These are phyloP conservation scores for Pseudopipra pipra DNA, from an alignment of 2,113 vertebrate species.

Conservation along the genomic window DNA sequence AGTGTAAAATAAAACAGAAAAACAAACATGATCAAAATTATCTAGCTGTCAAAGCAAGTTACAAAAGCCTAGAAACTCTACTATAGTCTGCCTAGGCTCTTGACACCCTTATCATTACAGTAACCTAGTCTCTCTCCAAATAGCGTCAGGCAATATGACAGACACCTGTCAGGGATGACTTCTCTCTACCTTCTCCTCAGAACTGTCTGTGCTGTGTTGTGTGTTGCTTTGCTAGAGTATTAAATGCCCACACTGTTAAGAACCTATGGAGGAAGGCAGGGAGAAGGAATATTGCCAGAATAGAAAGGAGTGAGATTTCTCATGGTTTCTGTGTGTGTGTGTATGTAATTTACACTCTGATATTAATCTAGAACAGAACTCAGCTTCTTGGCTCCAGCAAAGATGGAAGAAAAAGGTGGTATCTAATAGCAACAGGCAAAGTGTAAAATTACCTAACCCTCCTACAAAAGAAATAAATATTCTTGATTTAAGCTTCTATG, in stretches of 20 bases:
- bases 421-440: background rate
- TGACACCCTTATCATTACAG: background rate
- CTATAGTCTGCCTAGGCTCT: background rate
- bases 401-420: background rate
- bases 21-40: background rate
- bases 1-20: background rate
- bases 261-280: background rate
- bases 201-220: background rate
- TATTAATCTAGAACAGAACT: background rate
- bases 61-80: background rate
- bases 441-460: background rate
- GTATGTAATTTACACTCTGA: background rate
- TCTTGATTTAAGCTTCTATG: background rate
- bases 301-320: background rate
- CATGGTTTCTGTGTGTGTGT: rapidly evolving
- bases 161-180: background rate
- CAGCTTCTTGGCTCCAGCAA: background rate
- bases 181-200: background rate
- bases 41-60: background rate
- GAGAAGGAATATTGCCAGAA: background rate
- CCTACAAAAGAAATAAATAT: background rate
- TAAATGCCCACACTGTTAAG: background rate
- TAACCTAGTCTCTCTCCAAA: background rate
- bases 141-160: background rate
- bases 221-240: background rate